These are phyloP conservation scores for Stramonita haemastoma DNA, from an alignment of 2,888 invertebrate species.

Conservation along the genomic window DNA sequence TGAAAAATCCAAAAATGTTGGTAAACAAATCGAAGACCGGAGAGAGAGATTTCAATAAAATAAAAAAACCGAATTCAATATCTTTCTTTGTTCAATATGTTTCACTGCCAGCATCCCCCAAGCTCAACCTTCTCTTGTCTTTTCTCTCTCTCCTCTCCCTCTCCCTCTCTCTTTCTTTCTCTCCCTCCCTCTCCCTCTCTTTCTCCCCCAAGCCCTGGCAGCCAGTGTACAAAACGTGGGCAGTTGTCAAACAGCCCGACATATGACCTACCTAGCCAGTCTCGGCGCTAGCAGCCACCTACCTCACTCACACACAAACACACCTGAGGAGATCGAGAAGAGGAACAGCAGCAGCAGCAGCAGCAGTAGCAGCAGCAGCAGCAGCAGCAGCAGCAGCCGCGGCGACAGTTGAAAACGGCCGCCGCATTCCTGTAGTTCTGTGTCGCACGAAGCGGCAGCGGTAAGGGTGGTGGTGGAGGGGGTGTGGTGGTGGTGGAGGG, in stretches of 20 bases:
- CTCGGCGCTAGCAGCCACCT: neutral
- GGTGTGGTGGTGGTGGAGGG: neutral
- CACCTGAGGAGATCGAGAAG: neutral
- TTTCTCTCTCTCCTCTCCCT: neutral
- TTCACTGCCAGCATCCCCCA: neutral
- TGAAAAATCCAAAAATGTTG: too few relatives aligned
- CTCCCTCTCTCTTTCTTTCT: neutral
- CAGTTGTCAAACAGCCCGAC: neutral
- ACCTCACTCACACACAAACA: neutral
- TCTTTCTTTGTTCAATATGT: neutral
- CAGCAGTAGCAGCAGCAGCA: neutral
- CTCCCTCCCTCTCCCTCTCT: neutral
- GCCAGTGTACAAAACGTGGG: neutral
- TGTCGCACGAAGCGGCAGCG: neutral
- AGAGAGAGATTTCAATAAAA: neutral
- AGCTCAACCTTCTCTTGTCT: neutral
- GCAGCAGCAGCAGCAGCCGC: neutral
- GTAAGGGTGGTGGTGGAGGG: neutral
- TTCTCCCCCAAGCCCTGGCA: neutral
- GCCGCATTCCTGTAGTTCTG: neutral
- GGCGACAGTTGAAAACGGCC: neutral
- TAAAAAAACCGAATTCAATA: neutral
- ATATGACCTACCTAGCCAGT: neutral
- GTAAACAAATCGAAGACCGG: neutral
- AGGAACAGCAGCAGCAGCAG: neutral